phyloP scores from a whole-genome alignment of 2,888 invertebrate genomes.

The Beris chalybata region DNA sequence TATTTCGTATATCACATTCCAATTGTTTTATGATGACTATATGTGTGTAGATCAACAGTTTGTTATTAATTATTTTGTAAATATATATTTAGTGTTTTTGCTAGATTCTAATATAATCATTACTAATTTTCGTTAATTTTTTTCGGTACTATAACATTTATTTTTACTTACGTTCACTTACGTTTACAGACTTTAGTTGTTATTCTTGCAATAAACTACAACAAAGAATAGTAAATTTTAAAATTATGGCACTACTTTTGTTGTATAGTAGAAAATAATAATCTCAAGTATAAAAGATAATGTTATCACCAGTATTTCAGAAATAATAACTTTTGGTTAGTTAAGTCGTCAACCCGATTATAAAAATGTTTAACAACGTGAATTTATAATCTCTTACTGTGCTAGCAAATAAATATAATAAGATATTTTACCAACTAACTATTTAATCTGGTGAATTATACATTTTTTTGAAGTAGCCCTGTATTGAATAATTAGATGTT shows the following conservation, averaged over 20 bases:
- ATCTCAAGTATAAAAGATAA: no score
- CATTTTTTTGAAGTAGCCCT: no score
- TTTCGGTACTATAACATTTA: not conserved
- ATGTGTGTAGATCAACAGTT: conserved; percentile 18
- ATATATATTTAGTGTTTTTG: not conserved
- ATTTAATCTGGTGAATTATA: no score
- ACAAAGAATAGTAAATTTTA: not conserved
- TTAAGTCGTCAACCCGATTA: no score
- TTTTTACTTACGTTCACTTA: not conserved
- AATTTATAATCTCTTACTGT: no score
- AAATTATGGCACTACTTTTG: not conserved
- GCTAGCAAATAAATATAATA: no score
- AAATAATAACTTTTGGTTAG: no score
- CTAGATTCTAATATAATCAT: not conserved
- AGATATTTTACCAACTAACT: no score
- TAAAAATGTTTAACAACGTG: no score
- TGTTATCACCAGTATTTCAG: no score
- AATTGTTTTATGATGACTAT: conserved; percentile 46
- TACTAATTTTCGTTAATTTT: not conserved
- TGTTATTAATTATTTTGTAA: conserved; percentile 4
- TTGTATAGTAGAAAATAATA: not conserved
- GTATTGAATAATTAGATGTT: no score
- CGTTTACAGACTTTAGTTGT: not conserved
- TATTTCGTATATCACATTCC: conserved; percentile 57
- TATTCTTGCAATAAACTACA: not conserved